phyloP scores from a whole-genome alignment of 2,113 vertebrate species.

The Cynoglossus semilaevis region DNA sequence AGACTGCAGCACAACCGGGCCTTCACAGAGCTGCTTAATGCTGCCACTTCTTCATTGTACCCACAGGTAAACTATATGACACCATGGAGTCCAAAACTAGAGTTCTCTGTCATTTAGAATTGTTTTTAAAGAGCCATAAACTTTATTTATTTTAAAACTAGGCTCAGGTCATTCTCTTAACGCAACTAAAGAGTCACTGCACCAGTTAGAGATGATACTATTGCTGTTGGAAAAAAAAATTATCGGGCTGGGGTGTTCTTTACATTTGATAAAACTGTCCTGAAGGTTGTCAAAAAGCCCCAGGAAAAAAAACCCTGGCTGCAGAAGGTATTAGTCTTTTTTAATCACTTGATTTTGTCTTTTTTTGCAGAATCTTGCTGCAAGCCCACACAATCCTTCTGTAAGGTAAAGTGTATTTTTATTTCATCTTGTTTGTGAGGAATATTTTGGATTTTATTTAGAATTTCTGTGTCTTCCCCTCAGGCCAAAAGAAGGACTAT shows the following conservation, averaged over 20 bases:
- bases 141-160: no score
- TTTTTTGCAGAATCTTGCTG: constrained; percentile 57
- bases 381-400: constrained; percentile 49
- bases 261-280: no score
- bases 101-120: background rate
- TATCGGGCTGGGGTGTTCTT: no score
- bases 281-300: no score
- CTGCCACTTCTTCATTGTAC: constrained; percentile 69
- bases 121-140: no score
- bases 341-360: background rate
- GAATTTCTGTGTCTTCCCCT: constrained; percentile 20
- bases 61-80: constrained; percentile 65
- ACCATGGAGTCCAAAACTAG: background rate
- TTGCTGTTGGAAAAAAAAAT: no score
- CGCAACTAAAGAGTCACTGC: no score
- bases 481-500: constrained; percentile 84
- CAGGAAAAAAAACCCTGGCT: no score
- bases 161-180: no score
- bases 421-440: background rate
- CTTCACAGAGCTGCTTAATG: constrained; percentile 85
- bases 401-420: constrained; percentile 56
- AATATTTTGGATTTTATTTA: background rate
- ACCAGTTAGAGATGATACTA: no score
- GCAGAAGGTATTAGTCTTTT: no score
- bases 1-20: constrained; percentile 92